phyloP scores from a whole-genome alignment of 2,888 invertebrate species.

The Drepana falcataria region DNA sequence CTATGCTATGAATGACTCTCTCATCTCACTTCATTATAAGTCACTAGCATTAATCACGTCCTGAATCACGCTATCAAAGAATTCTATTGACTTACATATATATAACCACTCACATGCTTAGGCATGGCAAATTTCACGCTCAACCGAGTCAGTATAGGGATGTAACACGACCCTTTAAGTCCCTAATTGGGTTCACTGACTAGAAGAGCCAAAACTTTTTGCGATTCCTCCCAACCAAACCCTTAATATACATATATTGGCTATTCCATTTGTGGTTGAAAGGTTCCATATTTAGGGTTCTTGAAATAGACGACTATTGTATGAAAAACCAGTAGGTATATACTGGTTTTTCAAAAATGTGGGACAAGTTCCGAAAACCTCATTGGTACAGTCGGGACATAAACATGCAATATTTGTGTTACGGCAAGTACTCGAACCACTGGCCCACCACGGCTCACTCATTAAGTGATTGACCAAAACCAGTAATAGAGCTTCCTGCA shows the following conservation, averaged over 20 bases:
- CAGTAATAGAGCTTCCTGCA: neutral
- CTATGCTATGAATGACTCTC: no score
- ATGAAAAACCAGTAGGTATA: no score
- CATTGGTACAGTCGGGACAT: no score
- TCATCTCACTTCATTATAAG: neutral
- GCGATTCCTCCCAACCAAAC: conserved; percentile 19
- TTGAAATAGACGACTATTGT: neutral
- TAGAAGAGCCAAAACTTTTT: conserved; percentile 31
- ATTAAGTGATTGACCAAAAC: no score
- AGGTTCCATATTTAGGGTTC: neutral
- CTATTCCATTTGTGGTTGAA: neutral
- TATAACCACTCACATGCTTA: conserved; percentile 19
- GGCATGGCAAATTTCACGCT: conserved; percentile 29
- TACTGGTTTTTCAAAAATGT: no score
- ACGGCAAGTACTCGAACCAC: no score
- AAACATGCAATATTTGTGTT: no score
- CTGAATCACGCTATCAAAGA: conserved; percentile 12
- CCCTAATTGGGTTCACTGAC: conserved; percentile 47
- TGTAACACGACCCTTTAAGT: conserved; percentile 34
- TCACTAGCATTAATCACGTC: neutral
- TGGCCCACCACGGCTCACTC: no score
- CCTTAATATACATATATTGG: conserved; percentile 1
- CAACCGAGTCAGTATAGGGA: conserved; percentile 23
- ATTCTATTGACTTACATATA: conserved; percentile 20
- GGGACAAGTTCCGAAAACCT: no score